These are phyloP conservation scores for Latrodectus geometricus DNA, from an alignment of 1,140 invertebrate genomes.

Conservation along the genomic window DNA sequence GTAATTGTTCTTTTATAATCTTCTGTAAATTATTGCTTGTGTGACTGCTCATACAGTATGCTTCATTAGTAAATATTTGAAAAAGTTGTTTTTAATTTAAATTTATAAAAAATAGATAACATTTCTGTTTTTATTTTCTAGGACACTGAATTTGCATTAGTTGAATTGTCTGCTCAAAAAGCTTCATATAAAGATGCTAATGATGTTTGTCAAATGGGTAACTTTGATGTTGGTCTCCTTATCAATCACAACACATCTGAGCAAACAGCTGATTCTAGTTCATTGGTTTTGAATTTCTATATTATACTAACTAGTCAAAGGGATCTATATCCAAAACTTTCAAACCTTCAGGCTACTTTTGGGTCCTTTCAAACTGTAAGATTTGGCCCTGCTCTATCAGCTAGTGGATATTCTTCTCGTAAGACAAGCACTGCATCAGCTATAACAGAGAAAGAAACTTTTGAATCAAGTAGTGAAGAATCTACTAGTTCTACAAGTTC, in stretches of 20 bases:
- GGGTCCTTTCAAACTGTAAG: conserved; percentile 62
- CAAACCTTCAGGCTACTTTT: conserved; percentile 63
- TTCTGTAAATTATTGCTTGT: too few relatives aligned
- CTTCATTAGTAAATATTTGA: too few relatives aligned
- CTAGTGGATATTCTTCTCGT: conserved; percentile 50
- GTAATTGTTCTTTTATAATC: too few relatives aligned
- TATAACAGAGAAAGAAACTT: conserved; percentile 28
- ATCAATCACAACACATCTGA: conserved; percentile 71
- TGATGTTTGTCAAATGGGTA: conserved; percentile 76
- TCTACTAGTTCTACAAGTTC: conserved; percentile 29
- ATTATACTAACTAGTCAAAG: conserved; percentile 78
- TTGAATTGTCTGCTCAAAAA: conserved; percentile 74
- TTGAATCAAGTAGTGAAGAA: conserved; percentile 58
- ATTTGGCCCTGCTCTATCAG: conserved; percentile 5
- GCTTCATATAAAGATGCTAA: conserved; percentile 76
- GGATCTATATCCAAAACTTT: conserved; percentile 79
- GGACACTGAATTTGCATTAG: conserved; percentile 73
- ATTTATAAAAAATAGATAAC: not conserved
- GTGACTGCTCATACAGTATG: too few relatives aligned
- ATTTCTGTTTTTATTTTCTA: conserved; percentile 40
- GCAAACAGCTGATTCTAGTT: conserved; percentile 66
- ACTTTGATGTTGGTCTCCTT: conserved; percentile 79
- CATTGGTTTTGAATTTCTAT: conserved; percentile 79
- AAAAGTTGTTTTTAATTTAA: too few relatives aligned
- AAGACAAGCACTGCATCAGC: conserved; percentile 54